These are phyloP conservation scores for Cherax destructor DNA, from an alignment of 1,140 invertebrate species.

Conservation along the genomic window DNA sequence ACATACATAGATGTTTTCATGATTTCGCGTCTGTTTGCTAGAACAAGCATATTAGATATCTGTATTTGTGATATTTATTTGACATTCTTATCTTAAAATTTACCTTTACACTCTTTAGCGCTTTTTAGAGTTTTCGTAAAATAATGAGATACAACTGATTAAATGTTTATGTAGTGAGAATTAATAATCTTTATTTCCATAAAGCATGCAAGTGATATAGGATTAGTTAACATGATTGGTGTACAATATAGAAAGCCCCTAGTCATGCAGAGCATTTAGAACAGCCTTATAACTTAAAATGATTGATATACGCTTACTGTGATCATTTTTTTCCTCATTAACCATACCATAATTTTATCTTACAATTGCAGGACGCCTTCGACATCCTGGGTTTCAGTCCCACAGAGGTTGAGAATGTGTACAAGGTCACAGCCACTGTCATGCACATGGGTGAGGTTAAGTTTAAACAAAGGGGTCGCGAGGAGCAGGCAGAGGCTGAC, in stretches of 20 bases:
- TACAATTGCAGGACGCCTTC: slow-evolving; percentile 91
- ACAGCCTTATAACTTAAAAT: neutral
- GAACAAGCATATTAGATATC: too few species aligned
- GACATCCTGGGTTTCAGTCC: slow-evolving; percentile 97
- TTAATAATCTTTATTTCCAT: too few species aligned
- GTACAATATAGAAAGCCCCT: too few species aligned
- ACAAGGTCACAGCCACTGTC: slow-evolving; percentile 96
- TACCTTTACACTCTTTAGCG: too few species aligned
- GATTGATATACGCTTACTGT: neutral
- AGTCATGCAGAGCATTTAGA: neutral
- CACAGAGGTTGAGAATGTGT: slow-evolving; percentile 96
- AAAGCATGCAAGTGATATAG: too few species aligned
- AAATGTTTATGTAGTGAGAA: too few species aligned
- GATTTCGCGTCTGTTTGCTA: too few species aligned
- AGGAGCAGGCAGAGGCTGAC: slow-evolving; percentile 74
- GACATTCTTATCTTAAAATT: too few species aligned
- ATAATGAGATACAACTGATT: too few species aligned
- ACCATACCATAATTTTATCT: neutral
- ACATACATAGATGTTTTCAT: too few species aligned
- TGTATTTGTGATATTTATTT: too few species aligned
- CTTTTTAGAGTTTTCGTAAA: too few species aligned
- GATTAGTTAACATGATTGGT: neutral
- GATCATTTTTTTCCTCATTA: neutral
- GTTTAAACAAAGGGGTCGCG: slow-evolving; percentile 70
- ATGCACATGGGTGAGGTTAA: slow-evolving; percentile 99